Percentiles rank a stretch among this genome's conserved stretches.
Evolutionary conservation across 1,140 invertebrate genomes (phyloP).

Genomic region (Triops cancriformis): DNA sequence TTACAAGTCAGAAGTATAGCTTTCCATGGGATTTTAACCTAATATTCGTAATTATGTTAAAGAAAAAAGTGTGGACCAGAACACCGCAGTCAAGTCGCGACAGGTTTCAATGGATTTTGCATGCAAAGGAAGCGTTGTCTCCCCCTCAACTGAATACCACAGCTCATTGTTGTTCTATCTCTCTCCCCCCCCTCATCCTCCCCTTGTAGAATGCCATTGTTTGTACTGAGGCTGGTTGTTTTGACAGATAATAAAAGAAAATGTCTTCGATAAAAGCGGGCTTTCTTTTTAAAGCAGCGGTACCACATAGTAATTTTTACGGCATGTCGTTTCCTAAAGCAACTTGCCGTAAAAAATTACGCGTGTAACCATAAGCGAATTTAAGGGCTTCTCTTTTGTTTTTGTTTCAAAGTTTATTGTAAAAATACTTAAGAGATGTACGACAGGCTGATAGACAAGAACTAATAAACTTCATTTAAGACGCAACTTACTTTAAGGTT

Average conservation of each 20-base stretch:
- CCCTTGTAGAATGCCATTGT: not conserved
- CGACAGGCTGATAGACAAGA: too few relatives aligned
- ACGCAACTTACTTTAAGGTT: too few relatives aligned
- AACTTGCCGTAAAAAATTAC: too few relatives aligned
- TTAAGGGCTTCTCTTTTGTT: too few relatives aligned
- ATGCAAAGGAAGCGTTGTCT: not conserved
- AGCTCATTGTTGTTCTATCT: not conserved
- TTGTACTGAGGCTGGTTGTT: constrained; percentile 2
- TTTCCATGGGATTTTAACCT: not conserved
- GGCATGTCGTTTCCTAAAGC: too few relatives aligned
- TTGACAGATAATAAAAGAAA: constrained; percentile 1
- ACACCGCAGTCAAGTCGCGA: not conserved
- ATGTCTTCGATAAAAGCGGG: not conserved
- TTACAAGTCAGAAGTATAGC: not conserved
- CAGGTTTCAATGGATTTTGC: not conserved
- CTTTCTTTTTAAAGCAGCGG: too few relatives aligned
- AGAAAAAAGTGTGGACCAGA: not conserved
- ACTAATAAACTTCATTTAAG: too few relatives aligned
- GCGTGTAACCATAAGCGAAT: too few relatives aligned
- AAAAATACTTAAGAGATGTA: too few relatives aligned
- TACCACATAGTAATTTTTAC: too few relatives aligned
- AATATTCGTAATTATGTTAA: not conserved
- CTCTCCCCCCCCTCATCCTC: not conserved
- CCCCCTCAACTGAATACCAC: not conserved
- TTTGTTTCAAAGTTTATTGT: too few relatives aligned